phyloP scores from a whole-genome alignment of 1,140 invertebrate species.

The Patella vulgata region DNA sequence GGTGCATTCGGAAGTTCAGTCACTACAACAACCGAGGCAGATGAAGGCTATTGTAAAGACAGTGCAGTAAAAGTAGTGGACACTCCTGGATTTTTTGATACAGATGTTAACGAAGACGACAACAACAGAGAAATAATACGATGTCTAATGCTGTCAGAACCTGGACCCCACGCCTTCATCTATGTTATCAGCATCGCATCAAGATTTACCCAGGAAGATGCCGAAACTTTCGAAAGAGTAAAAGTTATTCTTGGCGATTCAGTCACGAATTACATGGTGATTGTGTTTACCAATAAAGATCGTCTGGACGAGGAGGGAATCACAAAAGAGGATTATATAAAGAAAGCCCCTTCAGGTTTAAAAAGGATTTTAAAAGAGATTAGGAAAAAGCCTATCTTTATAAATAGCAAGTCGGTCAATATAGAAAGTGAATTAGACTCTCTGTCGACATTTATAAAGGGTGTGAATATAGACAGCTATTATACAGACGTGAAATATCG shows the following conservation, averaged over 20 bases:
- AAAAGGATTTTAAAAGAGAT: no score
- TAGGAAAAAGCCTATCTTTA: no score
- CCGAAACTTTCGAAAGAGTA: conserved; percentile 7
- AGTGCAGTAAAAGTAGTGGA: conserved; percentile 23
- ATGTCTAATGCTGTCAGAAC: conserved; percentile 28
- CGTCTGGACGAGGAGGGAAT: neutral
- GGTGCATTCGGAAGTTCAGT: no score
- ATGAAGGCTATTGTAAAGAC: no score
- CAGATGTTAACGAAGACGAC: conserved; percentile 15
- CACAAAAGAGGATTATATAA: neutral
- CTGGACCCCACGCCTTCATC: conserved; percentile 34
- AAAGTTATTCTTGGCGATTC: conserved; percentile 10
- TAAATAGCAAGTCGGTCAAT: no score
- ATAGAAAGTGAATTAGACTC: no score
- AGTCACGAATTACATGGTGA: conserved; percentile 12
- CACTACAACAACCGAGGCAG: no score
- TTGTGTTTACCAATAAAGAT: conserved; percentile 22
- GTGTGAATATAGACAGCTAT: no score
- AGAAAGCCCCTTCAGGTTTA: no score
- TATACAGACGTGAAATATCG: no score
- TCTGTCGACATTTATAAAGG: no score
- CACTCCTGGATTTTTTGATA: conserved; percentile 38
- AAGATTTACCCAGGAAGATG: conserved; percentile 20
- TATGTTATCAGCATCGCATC: conserved; percentile 5
- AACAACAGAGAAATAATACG: conserved; percentile 29